phyloP scores from a whole-genome alignment of 2,797 vertebrate genomes.

The Leptatherina wallacei region DNA sequence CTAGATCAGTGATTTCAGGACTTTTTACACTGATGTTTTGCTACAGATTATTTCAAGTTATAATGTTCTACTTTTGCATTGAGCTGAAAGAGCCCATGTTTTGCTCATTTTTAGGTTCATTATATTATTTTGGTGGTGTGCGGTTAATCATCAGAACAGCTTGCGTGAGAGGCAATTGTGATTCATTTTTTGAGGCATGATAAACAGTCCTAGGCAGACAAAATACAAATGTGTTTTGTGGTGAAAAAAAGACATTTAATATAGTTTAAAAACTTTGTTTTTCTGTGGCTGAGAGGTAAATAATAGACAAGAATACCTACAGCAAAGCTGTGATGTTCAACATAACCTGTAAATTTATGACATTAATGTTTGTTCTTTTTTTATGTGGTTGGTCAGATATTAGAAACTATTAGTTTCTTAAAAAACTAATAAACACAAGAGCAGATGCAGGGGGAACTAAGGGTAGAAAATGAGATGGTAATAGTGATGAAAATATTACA shows the following conservation, averaged over 20 bases:
- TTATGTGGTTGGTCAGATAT: not conserved
- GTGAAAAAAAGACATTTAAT: not conserved
- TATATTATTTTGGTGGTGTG: not conserved
- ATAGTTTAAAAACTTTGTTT: not conserved
- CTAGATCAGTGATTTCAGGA: not conserved
- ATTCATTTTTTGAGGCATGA: not conserved
- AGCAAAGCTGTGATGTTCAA: not conserved
- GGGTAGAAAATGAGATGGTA: not conserved
- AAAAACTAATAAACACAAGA: not conserved
- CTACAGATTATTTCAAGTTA: not conserved
- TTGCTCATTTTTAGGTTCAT: not conserved
- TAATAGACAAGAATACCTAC: not conserved
- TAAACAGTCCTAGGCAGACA: too few relatives aligned
- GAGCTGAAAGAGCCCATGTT: not conserved
- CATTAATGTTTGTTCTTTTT: not conserved
- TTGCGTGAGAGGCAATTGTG: not conserved
- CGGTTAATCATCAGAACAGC: not conserved
- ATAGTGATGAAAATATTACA: not conserved
- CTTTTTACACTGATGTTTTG: not conserved
- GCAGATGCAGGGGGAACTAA: not conserved
- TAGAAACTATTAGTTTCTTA: not conserved
- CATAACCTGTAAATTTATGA: not conserved
- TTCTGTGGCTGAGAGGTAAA: not conserved
- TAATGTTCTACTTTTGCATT: not conserved
- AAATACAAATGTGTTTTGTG: not conserved